phyloP scores from a whole-genome alignment of 35 echinoderm and acorn worm species.

The Eucidaris tribuloides region DNA sequence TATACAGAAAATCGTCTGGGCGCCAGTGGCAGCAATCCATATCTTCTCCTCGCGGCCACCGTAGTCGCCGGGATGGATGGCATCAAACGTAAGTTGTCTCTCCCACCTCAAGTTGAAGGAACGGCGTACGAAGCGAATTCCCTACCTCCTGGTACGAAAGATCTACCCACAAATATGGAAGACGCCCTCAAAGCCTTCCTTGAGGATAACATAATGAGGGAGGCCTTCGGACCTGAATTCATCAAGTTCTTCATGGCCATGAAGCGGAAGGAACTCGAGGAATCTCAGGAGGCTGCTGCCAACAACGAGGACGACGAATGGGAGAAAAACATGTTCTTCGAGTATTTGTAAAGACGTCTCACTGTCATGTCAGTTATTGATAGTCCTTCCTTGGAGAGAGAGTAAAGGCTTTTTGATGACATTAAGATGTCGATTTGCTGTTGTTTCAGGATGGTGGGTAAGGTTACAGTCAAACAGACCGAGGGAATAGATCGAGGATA shows the following conservation, averaged over 20 bases:
- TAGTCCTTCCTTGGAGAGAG: too few species aligned
- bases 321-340: too few species aligned
- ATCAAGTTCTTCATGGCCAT: constrained; percentile 28
- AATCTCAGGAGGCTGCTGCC: neutral
- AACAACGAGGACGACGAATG: neutral
- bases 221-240: constrained; percentile 11
- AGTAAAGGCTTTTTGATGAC: too few species aligned
- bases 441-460: too few species aligned
- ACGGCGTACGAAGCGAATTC: neutral
- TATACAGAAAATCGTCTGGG: constrained; percentile 70
- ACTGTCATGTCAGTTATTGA: too few species aligned
- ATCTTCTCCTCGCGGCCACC: constrained; percentile 48
- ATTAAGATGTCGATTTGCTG: too few species aligned
- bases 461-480: too few species aligned
- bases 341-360: too few species aligned
- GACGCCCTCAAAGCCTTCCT: constrained; percentile 3
- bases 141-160: neutral
- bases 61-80: constrained; percentile 71
- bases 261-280: neutral
- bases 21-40: constrained; percentile 49
- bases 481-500: too few species aligned
- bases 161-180: constrained; percentile 20
- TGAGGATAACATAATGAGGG: neutral
- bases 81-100: constrained; percentile 34
- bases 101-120: neutral